Base-by-base conservation (phyloP, 2,888 invertebrate species). In the Diadromus collaris region DNA sequence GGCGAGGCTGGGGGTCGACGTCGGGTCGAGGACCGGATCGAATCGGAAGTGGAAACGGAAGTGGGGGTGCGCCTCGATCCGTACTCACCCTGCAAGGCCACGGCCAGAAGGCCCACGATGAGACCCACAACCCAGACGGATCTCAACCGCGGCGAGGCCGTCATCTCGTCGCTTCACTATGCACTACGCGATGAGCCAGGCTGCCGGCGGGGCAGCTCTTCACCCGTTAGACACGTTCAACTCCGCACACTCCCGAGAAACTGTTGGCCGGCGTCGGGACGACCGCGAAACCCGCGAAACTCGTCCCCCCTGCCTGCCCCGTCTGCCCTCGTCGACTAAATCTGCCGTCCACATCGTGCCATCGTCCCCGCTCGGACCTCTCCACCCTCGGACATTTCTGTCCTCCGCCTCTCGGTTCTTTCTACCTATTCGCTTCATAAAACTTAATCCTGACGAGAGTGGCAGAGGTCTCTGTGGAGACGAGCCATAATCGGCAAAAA, bases 141-240 rank as follows among this genome's bases (percentile, higher is more conserved):
- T 91, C 92, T 92, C 91, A 92, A 92, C 91, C 90, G 91, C 89
- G 91, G 91, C 91, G 91, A 92, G 92, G 92, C 92, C 92, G 92
- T 92, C 92, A 93, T 93, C 91, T 91, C 92, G 91, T 92, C 91
- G 91, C 91, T 88, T 93, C 91, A 92, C 93, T 92, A 86, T 83
- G 86, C 89, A 87, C 89, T 87, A 87, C 87, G 84, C 87, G 88
- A 88, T 88, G 85, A 88, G 88, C 89, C 89, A 87, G 89, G 87
- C 87, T 88, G 87, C 87, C 87, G 87, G 87, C 87, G 80, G 32
- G 76, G 87, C 81, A 86, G 86, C 86, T 86, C 85, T 87, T 86
- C 84, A 87, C 87, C 86, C 86, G 88, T 86, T 84, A 86, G 85
- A 86, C 88, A 86, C 86, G 86, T 86, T 87, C 88, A 87, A 86